Base-by-base conservation (phyloP, 2,888 invertebrate genomes). In the Caenorhabditis drosophilae region DNA sequence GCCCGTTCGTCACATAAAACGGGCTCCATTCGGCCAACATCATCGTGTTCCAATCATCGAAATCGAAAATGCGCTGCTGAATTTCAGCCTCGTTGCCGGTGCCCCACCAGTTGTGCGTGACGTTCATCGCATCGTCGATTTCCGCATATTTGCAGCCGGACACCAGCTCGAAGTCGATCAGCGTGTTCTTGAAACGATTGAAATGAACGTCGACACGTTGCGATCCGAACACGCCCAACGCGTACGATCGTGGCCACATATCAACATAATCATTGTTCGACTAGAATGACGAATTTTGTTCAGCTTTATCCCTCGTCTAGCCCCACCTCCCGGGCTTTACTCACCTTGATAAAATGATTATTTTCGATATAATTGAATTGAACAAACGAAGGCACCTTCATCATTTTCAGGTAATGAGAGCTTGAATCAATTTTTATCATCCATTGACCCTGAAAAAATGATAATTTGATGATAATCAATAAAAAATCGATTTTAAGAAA, bases 11-110 rank as follows among this genome's bases (percentile, higher is more conserved):
- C 0, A 90, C 88, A 57, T 95, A 87, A 84, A 89, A 97, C 0
- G 97, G 98, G 53, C 90, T 88, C 84, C 90, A 98, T 15, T 90
- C 88, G 0, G 95, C 96, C 50, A 95, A 89, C 0, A 95, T 95
- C 84, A 93, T 94, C 84, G 93, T 92, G 84, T 98, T 98, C 97
- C 98, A 98, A 84, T 97, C 96, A 84, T 98, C 95, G 35, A 72
- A 63, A 50, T 81, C 81, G 48, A 81, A 81, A 20, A 81, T 67
- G 82, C 89, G 88, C 49, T 89, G 88, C 58, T 89, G 89, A 52
- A 98, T 97, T 54, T 88, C 87, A 4, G 85, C 86, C 16, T 78
- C 79, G 58, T 78, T 80, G 50, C 91, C 89, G 2, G 90, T 90
- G 12, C 96, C 97, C 97, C 97, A 99, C 92, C 93, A 99, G 84